Base-by-base conservation (phyloP, 2,888 invertebrate species). In the Ormyrus rosae region DNA sequence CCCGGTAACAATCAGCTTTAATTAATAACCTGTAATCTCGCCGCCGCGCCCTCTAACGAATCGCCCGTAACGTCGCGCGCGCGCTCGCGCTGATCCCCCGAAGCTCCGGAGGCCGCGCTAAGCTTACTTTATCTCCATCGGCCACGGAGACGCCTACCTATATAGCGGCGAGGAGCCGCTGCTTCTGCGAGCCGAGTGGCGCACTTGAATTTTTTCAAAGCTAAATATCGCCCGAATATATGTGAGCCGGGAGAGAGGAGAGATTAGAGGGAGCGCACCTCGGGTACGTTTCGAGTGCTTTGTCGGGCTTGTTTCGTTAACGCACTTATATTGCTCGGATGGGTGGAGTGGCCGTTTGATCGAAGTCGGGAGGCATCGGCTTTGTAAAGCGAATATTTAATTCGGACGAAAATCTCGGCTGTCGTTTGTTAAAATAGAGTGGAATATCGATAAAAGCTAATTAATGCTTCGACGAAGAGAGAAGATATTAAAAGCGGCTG, bases 1-100 rank as follows among this genome's bases (percentile, higher is more conserved):
- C 60, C 68, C 60, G n/a, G 85, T 85, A 88, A 87, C 88, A 88
- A 89, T 88, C 86, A 88, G 86, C 86, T 86, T 86, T 86, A 88
- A 89, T 89, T 89, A 89, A 88, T 89, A 88, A 88, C 86, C 85
- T 86, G 86, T 88, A 87, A 88, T 88, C 86, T 70, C 78, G 65
- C 48, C 70, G 69, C 51, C 6, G 34, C 64, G 10, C 61, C 45
- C 46, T 10, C 65, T 65, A 70, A 77, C 77, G 77, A 77, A 78
- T 65, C 76, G 64, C 76, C 76, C 64, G 56, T 56, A 58, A 10
- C 58, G 46, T 34, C 56, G 53, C 10, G 8, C 5, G 48, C 61
- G 9, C 19, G 19, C 56, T 67, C 61, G 9, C 19, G 19, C 56
- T 67, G 56, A 60, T 76, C 13, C 69, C 53, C 63, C n/a, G 19